These are phyloP conservation scores for Baronia brevicornis DNA, from an alignment of 2,888 invertebrate species.

Conservation along the genomic window DNA sequence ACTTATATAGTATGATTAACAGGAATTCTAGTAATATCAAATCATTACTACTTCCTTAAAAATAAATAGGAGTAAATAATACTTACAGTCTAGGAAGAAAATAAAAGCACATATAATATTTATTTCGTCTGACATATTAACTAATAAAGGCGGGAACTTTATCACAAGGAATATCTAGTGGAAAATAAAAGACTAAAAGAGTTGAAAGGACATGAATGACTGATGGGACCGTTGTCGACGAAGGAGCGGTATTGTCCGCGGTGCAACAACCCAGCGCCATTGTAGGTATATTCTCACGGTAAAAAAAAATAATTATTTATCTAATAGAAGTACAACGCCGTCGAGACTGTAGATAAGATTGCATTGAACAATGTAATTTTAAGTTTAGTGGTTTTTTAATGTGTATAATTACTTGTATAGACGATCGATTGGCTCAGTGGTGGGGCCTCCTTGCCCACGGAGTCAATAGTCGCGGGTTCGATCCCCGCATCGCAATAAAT, in stretches of 20 bases:
- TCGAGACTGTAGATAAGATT: constrained; percentile 1
- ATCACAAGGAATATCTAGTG: constrained; percentile 6
- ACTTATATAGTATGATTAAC: background rate
- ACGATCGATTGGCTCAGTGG: no score
- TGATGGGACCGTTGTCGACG: constrained; percentile 6
- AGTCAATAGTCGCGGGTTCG: no score
- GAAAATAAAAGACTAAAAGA: constrained; percentile 15
- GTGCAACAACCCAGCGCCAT: constrained; percentile 5
- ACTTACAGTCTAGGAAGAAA: constrained; percentile 28
- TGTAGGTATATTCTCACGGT: constrained; percentile 10
- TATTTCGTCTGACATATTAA: constrained; percentile 19
- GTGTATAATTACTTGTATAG: no score
- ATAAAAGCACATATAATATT: constrained; percentile 19
- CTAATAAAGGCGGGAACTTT: constrained; percentile 3
- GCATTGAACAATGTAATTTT: no score
- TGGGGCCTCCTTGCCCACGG: no score
- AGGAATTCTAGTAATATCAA: no score
- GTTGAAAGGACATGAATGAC: constrained; percentile 16
- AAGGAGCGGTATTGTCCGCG: background rate
- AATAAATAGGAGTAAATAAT: constrained; percentile 3
- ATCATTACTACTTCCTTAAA: constrained; percentile 8
- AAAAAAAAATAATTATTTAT: constrained; percentile 11
- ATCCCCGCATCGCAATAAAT: no score
- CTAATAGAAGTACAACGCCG: constrained; percentile 3
- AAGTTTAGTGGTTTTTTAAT: no score